Conservation (phyloP, 64 coral and sea anemone species). For the Porites australiensis region DNA sequence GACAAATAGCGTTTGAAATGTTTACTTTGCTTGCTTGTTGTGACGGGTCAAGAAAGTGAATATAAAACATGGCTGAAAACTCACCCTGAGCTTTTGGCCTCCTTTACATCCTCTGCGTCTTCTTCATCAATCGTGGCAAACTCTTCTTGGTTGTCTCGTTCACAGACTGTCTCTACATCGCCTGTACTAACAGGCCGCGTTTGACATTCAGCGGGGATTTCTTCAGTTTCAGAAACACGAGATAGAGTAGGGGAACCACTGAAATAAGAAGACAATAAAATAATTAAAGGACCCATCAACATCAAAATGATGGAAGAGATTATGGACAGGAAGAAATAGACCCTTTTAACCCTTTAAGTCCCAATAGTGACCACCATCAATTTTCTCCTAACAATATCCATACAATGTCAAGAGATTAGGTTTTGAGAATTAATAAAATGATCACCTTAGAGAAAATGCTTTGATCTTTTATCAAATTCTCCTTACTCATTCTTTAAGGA, state of each 20-base stretch:
- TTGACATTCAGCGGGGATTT: background rate
- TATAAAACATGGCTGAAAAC: background rate
- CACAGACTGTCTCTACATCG: constrained; percentile 41
- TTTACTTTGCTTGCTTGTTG: no score
- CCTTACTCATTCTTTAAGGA: no score
- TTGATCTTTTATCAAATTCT: no score
- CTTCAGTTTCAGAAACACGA: background rate
- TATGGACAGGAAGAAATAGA: background rate
- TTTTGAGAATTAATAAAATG: no score
- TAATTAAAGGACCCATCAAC: background rate
- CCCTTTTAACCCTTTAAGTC: no score
- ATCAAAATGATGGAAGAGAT: background rate
- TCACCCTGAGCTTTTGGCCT: constrained; percentile 51
- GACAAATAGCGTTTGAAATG: no score
- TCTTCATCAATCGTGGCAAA: constrained; percentile 58
- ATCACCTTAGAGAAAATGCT: no score
- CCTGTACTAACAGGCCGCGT: constrained; percentile 30
- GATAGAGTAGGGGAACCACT: background rate
- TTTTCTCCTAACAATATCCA: no score
- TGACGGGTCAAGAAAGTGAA: no score
- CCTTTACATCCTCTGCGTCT: constrained; percentile 22
- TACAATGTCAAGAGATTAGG: no score
- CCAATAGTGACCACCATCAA: no score
- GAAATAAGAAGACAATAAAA: background rate
- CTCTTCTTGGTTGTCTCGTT: constrained; percentile 40